Percentiles rank a stretch among this genome's conserved stretches.
These are phyloP conservation scores for Papilio dardanus DNA, from an alignment of 1,140 invertebrate species.

Conservation along the genomic window DNA sequence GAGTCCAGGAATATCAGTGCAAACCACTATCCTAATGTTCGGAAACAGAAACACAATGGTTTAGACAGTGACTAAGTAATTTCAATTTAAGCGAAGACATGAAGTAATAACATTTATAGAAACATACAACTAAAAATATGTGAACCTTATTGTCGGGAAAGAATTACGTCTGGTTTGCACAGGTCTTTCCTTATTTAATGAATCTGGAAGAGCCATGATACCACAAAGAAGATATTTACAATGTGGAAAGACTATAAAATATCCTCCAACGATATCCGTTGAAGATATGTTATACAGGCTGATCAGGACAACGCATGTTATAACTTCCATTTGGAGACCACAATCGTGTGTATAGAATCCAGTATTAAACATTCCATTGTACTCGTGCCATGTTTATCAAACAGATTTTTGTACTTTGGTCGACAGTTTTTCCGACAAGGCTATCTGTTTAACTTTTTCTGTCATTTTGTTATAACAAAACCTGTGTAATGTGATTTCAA, in stretches of 20 bases:
- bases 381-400: not conserved
- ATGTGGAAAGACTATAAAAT: not conserved
- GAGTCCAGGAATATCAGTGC: too few species aligned
- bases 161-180: too few species aligned
- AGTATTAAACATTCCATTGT: slow-evolving; percentile 16
- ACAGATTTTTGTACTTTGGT: slow-evolving; percentile 14
- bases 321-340: not conserved
- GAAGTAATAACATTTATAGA: too few species aligned
- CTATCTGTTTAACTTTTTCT: not conserved
- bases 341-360: slow-evolving; percentile 9
- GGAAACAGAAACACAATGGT: too few species aligned
- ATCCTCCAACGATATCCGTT: not conserved
- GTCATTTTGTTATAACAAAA: not conserved
- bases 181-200: too few species aligned
- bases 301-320: not conserved
- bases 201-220: not conserved
- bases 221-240: not conserved
- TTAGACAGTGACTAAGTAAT: too few species aligned
- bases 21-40: too few species aligned
- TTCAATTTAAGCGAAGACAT: too few species aligned
- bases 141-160: too few species aligned
- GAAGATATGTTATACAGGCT: not conserved
- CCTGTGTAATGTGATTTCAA: not conserved
- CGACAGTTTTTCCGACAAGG: slow-evolving; percentile 3
- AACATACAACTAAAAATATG: too few species aligned